Percentiles rank a stretch among this genome's conserved stretches.
phyloP scores from a whole-genome alignment of 2,888 invertebrate genomes.

The Aspidapion aeneum region DNA sequence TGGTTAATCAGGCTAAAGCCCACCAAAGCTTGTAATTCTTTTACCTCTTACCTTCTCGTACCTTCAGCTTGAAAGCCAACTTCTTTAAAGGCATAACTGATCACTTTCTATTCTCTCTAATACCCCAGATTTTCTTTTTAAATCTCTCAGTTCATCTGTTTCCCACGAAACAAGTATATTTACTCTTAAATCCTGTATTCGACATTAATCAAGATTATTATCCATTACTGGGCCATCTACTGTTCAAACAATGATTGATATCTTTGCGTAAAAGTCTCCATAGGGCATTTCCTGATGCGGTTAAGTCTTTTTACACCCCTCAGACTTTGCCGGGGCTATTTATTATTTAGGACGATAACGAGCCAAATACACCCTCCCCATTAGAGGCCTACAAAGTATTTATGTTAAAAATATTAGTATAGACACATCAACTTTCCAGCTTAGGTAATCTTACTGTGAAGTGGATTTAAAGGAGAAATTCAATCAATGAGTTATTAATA shows the following conservation, averaged over 20 bases:
- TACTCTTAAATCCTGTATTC: background rate
- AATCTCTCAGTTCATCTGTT: background rate
- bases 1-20: too few relatives aligned
- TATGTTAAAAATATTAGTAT: too few relatives aligned
- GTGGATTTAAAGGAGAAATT: too few relatives aligned
- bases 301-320: slow-evolving; percentile 26
- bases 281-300: slow-evolving; percentile 22
- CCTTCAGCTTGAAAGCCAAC: too few relatives aligned
- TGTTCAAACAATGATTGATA: slow-evolving; percentile 18
- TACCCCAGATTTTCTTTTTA: background rate
- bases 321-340: slow-evolving; percentile 38
- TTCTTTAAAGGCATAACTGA: too few relatives aligned
- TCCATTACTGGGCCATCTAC: background rate
- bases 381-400: too few relatives aligned
- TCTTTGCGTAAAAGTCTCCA: slow-evolving; percentile 16
- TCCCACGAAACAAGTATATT: background rate
- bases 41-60: too few relatives aligned
- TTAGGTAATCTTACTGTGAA: too few relatives aligned
- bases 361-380: slow-evolving; percentile 39
- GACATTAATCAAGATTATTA: background rate
- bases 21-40: too few relatives aligned
- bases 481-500: too few relatives aligned
- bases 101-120: too few relatives aligned
- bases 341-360: slow-evolving; percentile 43
- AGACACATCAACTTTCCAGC: too few relatives aligned